Evolutionary conservation across 2,888 invertebrate species (phyloP).

Genomic region (Idaea straminata): DNA sequence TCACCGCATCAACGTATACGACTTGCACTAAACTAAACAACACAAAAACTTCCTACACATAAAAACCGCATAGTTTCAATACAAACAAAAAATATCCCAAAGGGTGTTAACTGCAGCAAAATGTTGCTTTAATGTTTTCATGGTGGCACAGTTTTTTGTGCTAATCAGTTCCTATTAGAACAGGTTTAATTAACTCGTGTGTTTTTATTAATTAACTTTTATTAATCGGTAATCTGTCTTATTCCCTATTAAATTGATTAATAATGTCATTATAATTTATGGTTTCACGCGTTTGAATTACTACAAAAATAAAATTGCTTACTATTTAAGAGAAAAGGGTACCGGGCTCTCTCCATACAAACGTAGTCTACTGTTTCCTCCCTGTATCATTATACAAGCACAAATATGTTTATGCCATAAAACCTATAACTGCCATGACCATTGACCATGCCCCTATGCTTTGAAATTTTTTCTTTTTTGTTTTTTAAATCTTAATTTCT

Average conservation of each 20-base stretch:
- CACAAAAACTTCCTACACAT: slow-evolving; percentile 55
- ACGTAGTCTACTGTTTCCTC: too few relatives aligned
- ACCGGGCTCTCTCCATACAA: too few relatives aligned
- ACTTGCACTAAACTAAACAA: slow-evolving; percentile 65
- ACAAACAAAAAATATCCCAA: slow-evolving; percentile 52
- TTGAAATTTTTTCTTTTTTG: too few relatives aligned
- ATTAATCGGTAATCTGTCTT: background rate
- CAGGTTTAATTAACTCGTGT: slow-evolving; percentile 3
- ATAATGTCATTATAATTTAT: background rate
- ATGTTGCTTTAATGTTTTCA: slow-evolving; percentile 44
- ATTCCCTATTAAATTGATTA: background rate
- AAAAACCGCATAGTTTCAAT: slow-evolving; percentile 65
- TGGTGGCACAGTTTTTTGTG: slow-evolving; percentile 27
- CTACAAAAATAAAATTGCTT: too few relatives aligned
- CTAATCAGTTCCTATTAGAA: slow-evolving; percentile 10
- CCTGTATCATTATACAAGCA: too few relatives aligned
- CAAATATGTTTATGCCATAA: too few relatives aligned
- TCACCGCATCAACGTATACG: slow-evolving; percentile 48
- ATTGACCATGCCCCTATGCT: too few relatives aligned
- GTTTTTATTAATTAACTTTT: background rate
- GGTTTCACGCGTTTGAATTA: background rate
- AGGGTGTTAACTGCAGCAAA: slow-evolving; percentile 63
- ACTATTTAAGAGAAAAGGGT: too few relatives aligned
- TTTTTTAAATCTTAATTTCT: too few relatives aligned
- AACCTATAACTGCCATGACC: too few relatives aligned